A percentile compares a stretch with the other conserved stretches of the same genome.
Evolutionary conservation across 2,113 vertebrate species (phyloP).

Genomic region (Electrona antarctica): DNA sequence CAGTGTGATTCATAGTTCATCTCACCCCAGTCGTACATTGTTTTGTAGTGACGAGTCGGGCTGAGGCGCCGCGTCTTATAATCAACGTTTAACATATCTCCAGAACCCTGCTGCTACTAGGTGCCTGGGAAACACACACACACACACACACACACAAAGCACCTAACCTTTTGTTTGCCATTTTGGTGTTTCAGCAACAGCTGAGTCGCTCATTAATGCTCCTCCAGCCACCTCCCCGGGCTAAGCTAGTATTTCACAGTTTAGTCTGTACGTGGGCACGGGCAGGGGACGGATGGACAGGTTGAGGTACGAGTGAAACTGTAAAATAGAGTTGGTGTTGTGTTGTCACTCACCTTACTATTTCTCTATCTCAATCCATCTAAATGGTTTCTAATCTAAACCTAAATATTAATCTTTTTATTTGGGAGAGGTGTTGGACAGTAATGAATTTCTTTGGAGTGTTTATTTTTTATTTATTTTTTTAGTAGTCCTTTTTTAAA

Average conservation of each 20-base stretch:
- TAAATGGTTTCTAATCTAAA: no score
- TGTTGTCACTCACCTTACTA: no score
- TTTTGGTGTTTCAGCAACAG: constrained; percentile 70
- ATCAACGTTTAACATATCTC: constrained; percentile 41
- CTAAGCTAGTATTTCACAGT: constrained; percentile 59
- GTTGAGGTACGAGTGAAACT: constrained; percentile 39
- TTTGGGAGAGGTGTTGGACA: no score
- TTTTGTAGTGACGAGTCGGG: constrained; percentile 29
- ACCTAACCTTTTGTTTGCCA: constrained; percentile 70
- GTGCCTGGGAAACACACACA: background rate
- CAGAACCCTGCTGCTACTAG: constrained; percentile 12
- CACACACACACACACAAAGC: constrained; percentile 20
- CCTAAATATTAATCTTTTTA: no score
- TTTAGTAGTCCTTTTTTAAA: background rate
- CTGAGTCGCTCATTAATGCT: constrained; percentile 73
- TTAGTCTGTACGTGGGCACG: constrained; percentile 26
- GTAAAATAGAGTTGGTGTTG: no score
- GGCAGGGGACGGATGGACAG: constrained; percentile 45
- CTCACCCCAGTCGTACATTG: constrained; percentile 11
- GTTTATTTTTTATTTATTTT: no score
- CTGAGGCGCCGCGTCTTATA: constrained; percentile 13
- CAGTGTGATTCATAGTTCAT: constrained; percentile 32
- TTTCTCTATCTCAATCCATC: no score
- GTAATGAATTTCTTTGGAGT: no score
- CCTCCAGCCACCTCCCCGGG: background rate